Base-by-base conservation (phyloP, 2,113 vertebrate genomes). In the Lates calcarifer region DNA sequence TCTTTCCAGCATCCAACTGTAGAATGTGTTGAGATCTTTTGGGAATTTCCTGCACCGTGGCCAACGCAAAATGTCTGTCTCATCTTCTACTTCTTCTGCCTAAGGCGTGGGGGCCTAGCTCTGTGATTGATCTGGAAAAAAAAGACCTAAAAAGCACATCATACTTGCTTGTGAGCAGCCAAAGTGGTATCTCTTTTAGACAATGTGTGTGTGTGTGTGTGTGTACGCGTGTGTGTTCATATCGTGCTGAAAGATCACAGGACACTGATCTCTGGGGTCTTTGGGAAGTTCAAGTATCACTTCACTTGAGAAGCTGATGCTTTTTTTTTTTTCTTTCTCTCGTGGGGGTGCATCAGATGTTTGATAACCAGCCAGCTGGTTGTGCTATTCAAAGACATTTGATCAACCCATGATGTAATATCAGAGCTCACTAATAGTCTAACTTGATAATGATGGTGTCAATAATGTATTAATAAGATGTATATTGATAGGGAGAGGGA, bases 401-500 rank as follows among this genome's bases (percentile, higher is more conserved):
- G 82, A 81, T 86, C 24, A 66, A 74, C 84, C 83, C 83, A 62
- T 91, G 78, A 72, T 89, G 83, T 91, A 83, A 87, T 90, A 81
- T 84, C 67, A 73, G 85, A 89, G 65, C 43, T 41, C 53, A 92
- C 85, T 94, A 94, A 94, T 85, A 65, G 39, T 88, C 84, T 94
- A 92, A 94, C 87, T 83, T 45, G 41, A 74, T 84, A 85, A 84
- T 60, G 61, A 82, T 83, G 67, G 61, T 85, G 85, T 93, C 81
- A 43, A 68, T 89, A 89, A 92, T 89, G 70, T 86, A 93, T 89
- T 91, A 92, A 93, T 77, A 74, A 78, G 35, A 73, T 89, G 87
- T 90, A 87, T 83, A 89, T 88, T 68, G 75, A 88, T 77, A 15
- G 62, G 61, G 65, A 74, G 74, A 79, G 58, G 41, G 72, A 90